Conservation (phyloP, 2,797 vertebrate species). For the Ibycter americanus region DNA sequence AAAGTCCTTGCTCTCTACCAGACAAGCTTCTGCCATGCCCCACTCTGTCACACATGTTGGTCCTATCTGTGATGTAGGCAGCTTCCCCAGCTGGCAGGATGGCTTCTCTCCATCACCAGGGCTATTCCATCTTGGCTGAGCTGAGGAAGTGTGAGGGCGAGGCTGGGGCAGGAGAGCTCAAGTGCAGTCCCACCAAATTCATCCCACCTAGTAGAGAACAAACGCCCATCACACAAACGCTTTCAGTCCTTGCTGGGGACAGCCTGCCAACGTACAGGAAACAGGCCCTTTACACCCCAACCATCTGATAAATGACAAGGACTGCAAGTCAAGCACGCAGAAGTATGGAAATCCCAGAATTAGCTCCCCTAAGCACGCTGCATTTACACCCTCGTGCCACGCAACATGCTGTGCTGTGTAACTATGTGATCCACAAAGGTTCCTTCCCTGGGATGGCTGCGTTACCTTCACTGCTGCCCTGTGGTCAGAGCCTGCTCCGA, state of each 20-base stretch:
- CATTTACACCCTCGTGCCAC: neutral
- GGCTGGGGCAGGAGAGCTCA: neutral
- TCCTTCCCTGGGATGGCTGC: neutral
- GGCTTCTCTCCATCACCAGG: neutral
- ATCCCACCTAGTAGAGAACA: neutral
- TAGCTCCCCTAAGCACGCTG: neutral
- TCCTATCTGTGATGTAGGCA: accelerated
- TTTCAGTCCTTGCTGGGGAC: neutral
- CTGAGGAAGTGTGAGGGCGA: neutral
- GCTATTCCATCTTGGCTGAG: neutral
- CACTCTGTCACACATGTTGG: accelerated
- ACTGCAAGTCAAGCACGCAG: neutral
- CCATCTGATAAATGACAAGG: neutral
- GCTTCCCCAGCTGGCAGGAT: neutral
- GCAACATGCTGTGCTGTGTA: neutral
- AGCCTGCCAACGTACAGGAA: neutral
- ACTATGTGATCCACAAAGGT: neutral
- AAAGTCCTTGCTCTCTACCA: neutral
- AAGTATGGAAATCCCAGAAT: neutral
- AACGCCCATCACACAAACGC: neutral
- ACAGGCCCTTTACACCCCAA: neutral
- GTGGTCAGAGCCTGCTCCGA: neutral
- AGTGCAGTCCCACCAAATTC: neutral
- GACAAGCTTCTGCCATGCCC: neutral
- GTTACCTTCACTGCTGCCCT: neutral